Conservation (phyloP, 30 jellyfish, hydroid and myxozoan species). For the Aurelia sp. region DNA sequence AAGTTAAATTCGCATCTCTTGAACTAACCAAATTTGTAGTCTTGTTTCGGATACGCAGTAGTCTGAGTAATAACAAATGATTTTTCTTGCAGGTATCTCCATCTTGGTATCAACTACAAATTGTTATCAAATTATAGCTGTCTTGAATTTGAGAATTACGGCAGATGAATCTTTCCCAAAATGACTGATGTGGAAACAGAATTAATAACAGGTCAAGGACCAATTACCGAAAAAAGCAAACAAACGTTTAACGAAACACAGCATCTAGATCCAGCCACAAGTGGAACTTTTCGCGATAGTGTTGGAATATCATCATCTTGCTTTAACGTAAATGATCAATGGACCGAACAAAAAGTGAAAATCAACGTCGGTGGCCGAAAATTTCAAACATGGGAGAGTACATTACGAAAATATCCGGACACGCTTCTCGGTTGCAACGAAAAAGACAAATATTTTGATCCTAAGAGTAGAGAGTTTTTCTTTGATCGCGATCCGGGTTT, state of each 20-base stretch:
- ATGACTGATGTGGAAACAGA: constrained; percentile 64
- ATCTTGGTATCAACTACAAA: no score
- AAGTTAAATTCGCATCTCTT: no score
- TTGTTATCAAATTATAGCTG: no score
- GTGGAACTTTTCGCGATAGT: constrained; percentile 11
- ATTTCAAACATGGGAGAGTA: constrained; percentile 85
- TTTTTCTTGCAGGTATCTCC: no score
- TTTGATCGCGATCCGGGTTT: constrained; percentile 86
- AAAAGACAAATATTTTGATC: constrained; percentile 58
- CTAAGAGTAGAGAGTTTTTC: constrained; percentile 57
- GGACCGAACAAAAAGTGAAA: constrained; percentile 69
- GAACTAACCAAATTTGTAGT: no score
- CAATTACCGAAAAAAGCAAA: neutral
- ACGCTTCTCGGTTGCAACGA: constrained; percentile 82
- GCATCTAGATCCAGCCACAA: constrained; percentile 6
- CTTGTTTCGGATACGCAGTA: no score
- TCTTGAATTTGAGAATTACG: no score
- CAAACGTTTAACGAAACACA: neutral
- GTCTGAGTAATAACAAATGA: no score
- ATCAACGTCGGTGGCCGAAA: constrained; percentile 82
- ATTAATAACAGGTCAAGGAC: constrained; percentile 34
- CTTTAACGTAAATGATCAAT: neutral
- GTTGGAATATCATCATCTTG: neutral
- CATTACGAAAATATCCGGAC: constrained; percentile 72
- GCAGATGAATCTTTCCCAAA: neutral